These are phyloP conservation scores for Onychomys arenicola DNA, from an alignment of 2,797 vertebrate species.

Conservation along the genomic window DNA sequence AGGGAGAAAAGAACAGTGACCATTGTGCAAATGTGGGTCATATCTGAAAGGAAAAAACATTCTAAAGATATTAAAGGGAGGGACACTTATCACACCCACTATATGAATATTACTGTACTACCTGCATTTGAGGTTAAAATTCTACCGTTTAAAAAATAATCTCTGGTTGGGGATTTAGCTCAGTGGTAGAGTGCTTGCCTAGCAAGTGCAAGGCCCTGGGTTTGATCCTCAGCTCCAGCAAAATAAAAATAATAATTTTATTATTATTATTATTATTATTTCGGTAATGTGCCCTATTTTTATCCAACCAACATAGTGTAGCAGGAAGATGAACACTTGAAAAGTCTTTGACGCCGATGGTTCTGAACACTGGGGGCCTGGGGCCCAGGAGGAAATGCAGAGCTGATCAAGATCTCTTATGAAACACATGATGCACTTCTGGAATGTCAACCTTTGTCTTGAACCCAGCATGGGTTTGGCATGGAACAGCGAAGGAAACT, in stretches of 20 bases:
- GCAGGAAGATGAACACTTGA: background rate
- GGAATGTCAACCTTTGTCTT: background rate
- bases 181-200: no score
- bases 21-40: background rate
- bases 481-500: slow-evolving; percentile 39
- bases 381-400: background rate
- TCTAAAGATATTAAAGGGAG: slow-evolving; percentile 42
- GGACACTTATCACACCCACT: background rate
- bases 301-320: background rate
- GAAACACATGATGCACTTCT: slow-evolving; percentile 31
- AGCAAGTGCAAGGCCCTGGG: no score
- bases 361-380: background rate
- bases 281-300: background rate
- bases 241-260: no score
- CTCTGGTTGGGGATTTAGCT: no score
- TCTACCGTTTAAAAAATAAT: slow-evolving; percentile 20
- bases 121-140: slow-evolving; percentile 51
- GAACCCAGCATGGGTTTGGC: slow-evolving; percentile 30
- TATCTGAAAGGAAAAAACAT: slow-evolving; percentile 48
- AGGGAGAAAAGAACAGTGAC: background rate
- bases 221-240: no score
- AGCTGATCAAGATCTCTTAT: background rate
- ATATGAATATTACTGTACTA: slow-evolving; percentile 28
- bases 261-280: no score
- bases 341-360: background rate